Base-by-base conservation (phyloP, 2,113 vertebrate species). In the Protobothrops flavoviridis region DNA sequence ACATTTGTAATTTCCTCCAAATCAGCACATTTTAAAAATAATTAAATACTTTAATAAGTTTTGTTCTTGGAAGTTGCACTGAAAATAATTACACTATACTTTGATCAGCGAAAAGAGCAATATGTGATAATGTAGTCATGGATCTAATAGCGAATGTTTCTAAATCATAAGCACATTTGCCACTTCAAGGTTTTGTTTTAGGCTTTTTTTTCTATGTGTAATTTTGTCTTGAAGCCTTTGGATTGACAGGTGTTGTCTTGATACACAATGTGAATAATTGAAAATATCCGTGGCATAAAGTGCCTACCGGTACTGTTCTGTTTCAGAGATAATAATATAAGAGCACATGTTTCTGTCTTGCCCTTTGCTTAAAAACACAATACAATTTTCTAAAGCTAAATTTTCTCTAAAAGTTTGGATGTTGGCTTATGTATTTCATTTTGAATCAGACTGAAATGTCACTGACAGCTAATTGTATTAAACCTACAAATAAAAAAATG, bases 1-100 rank as follows among this genome's bases (percentile, higher is more conserved):
- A 93, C 93, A 95, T 95, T 93, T 96, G 48, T 95, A 94, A 87
- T 90, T 94, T 96, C 24, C 96, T 94, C 92, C 91, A 94, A 90
- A 93, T 93, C 94, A 94, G 90, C 61, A 95, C 13, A 88, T 57
- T 85, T 97, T 97, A 95, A 95, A 85, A 97, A 64, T 50, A 50
- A 50, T 50, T 50, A 50, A 50, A 50, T 50, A 50, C 57, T 94
- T 91, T 96, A 92, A n/a, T 94, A 95, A 56, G 69, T 97, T 96
- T 53, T 88, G 88, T 26, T 50, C 93, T 92, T 89, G 93, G 91
- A 95, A 95, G 94, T 94, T 90, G 26, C 93, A 91, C 94, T 92
- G 91, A 93, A 88, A 93, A 94, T 93, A 95, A 96, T 97, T 93
- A 96, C 88, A 94, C 94, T 43, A 39, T 39, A 81, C 74, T 92